A percentile compares a stretch with the other conserved stretches of the same genome.
Evolutionary conservation across 2,113 vertebrate genomes (phyloP).

Genomic region (Chiloscyllium plagiosum): DNA sequence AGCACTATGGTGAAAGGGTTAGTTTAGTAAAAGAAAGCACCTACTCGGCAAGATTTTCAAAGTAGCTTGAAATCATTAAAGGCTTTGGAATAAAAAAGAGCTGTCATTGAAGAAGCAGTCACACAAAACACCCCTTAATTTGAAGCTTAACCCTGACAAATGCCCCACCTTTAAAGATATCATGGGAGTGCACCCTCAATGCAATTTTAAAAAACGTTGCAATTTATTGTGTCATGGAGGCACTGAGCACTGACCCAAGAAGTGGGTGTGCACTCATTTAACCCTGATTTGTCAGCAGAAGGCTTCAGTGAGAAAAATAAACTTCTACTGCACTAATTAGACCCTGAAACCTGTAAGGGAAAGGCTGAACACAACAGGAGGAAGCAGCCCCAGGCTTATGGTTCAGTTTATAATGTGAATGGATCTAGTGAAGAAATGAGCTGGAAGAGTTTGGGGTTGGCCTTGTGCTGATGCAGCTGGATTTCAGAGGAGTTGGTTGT

Average conservation of each 20-base stretch:
- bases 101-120: neutral
- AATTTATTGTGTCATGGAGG: neutral
- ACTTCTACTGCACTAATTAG: neutral
- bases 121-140: neutral
- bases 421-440: neutral
- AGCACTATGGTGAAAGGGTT: neutral
- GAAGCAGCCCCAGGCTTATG: neutral
- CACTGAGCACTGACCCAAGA: neutral
- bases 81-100: neutral
- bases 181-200: neutral
- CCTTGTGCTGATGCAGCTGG: neutral
- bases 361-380: neutral
- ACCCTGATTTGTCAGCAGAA: neutral
- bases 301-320: neutral
- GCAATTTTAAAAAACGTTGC: neutral
- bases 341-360: neutral
- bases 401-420: neutral
- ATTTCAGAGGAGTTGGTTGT: neutral
- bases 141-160: neutral
- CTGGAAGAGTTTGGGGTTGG: neutral
- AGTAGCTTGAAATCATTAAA: neutral
- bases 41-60: neutral
- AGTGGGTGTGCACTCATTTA: neutral
- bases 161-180: neutral
- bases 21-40: neutral